phyloP scores from a whole-genome alignment of 2,113 vertebrate species.

The Oreochromis aureus region DNA sequence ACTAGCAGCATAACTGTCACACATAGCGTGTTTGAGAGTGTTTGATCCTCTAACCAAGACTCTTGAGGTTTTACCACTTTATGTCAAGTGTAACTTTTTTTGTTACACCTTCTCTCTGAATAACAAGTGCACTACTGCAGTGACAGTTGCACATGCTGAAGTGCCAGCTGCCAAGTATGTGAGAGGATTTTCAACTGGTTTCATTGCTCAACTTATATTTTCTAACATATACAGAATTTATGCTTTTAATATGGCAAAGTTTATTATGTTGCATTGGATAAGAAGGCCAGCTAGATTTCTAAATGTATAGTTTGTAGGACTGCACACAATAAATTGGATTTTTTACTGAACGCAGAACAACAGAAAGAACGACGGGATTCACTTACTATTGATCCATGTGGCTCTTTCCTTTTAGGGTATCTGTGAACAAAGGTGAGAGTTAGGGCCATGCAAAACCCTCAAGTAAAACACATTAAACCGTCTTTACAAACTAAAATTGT shows the following conservation, averaged over 20 bases:
- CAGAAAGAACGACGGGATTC: neutral
- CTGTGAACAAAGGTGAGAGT: accelerated
- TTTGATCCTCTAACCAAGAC: neutral
- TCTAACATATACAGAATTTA: neutral
- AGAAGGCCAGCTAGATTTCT: neutral
- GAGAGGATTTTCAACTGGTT: neutral
- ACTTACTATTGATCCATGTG: neutral
- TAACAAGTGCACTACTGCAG: neutral
- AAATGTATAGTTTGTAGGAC: neutral
- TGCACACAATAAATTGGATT: accelerated
- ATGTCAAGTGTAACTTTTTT: neutral
- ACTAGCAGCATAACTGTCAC: neutral
- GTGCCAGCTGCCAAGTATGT: neutral
- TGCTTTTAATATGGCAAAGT: neutral
- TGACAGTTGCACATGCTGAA: neutral
- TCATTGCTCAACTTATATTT: neutral
- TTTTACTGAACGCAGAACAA: neutral
- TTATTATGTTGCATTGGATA: neutral
- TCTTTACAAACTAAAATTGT: neutral
- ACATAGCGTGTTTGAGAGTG: neutral
- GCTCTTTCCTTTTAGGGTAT: neutral
- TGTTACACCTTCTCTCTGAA: neutral
- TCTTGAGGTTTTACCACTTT: neutral
- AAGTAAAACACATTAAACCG: neutral
- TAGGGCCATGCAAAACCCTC: neutral